These are phyloP conservation scores for Hecatera dysodea DNA, from an alignment of 2,888 invertebrate species.

Conservation along the genomic window DNA sequence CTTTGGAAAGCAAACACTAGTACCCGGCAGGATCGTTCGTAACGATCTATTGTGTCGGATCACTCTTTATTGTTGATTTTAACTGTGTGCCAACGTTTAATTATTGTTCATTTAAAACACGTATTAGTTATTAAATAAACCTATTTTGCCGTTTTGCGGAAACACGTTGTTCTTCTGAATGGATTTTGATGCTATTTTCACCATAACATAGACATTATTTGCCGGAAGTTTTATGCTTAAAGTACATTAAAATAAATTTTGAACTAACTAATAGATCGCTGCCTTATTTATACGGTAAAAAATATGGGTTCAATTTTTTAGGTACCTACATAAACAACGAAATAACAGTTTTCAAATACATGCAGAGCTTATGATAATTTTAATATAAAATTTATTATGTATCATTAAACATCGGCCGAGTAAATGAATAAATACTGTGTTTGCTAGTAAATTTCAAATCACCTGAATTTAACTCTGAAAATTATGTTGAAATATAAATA, in stretches of 20 bases:
- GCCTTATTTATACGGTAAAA: too few species aligned
- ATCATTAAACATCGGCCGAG: background rate
- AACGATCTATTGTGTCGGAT: slow-evolving; percentile 44
- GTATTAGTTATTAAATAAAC: background rate
- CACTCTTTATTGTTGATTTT: slow-evolving; percentile 49
- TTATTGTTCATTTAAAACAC: slow-evolving; percentile 1
- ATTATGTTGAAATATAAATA: background rate
- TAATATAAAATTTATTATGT: background rate
- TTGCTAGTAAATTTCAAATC: slow-evolving; percentile 2
- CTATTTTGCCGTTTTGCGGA: background rate
- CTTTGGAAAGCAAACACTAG: slow-evolving; percentile 66
- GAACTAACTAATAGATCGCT: background rate
- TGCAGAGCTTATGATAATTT: background rate
- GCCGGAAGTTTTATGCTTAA: background rate
- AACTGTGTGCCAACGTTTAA: slow-evolving; percentile 35
- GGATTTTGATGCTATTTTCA: background rate
- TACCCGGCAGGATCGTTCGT: slow-evolving; percentile 56
- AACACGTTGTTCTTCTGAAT: background rate
- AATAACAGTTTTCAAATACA: background rate
- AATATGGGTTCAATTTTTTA: too few species aligned
- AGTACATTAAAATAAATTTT: background rate
- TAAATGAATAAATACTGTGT: slow-evolving; percentile 7
- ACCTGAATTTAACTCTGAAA: background rate
- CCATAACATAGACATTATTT: background rate
- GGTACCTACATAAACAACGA: too few species aligned